Conservation (phyloP, 2,888 invertebrate species). For the Cheilosia grossa region DNA sequence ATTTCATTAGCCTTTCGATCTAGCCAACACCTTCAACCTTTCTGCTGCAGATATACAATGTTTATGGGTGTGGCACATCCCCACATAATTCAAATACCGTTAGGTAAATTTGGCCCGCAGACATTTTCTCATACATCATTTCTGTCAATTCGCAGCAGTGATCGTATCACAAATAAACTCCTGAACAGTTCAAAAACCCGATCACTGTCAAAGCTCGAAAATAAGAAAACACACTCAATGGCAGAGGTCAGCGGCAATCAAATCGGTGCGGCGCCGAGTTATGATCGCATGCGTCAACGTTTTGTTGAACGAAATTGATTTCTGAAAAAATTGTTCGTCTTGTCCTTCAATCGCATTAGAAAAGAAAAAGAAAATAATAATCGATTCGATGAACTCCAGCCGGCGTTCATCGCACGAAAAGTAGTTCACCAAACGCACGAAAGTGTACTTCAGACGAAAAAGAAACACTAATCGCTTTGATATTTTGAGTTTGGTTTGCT, state of each 20-base stretch:
- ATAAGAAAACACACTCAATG: conserved; percentile 19
- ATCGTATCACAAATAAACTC: conserved; percentile 37
- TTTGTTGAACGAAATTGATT: conserved; percentile 16
- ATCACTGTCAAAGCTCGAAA: conserved; percentile 11
- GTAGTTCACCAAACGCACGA: conserved; percentile 60
- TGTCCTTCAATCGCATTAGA: conserved; percentile 6
- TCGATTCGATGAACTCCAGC: conserved; percentile 7
- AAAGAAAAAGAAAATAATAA: no score
- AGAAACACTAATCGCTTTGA: not conserved
- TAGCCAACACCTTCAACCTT: not conserved
- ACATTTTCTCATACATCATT: conserved; percentile 6
- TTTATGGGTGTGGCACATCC: not conserved
- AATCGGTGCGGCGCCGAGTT: not conserved
- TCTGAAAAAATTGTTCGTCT: conserved; percentile 19
- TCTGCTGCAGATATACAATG: not conserved
- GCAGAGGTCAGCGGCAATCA: conserved; percentile 54
- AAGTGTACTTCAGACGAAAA: conserved; percentile 2
- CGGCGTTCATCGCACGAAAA: conserved; percentile 14
- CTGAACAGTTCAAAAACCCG: conserved; percentile 52
- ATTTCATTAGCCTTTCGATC: not conserved
- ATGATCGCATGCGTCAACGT: conserved; percentile 40
- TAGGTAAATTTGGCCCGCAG: not conserved
- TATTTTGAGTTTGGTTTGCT: no score
- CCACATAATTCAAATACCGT: not conserved
- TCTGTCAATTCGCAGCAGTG: conserved; percentile 32